Evolutionary conservation across 1,140 invertebrate species (phyloP).

Genomic region (Zaprionus camerounensis): DNA sequence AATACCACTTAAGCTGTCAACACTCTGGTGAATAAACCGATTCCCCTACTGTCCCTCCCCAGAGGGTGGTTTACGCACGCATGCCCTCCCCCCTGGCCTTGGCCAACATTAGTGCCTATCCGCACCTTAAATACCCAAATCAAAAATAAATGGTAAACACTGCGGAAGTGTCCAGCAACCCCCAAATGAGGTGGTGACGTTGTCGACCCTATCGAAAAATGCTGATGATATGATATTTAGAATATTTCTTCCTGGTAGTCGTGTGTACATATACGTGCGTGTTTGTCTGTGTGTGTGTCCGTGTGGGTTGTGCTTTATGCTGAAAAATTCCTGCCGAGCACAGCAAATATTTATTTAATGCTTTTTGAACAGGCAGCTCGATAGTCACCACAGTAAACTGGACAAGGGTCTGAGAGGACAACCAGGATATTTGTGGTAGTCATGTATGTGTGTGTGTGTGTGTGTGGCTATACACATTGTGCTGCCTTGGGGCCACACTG

Average conservation of each 20-base stretch:
- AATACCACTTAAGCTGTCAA: conserved; percentile 80
- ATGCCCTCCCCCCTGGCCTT: conserved; percentile 18
- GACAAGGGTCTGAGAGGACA: conserved; percentile 20
- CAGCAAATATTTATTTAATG: conserved; percentile 82
- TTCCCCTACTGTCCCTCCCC: neutral
- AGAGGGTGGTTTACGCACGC: conserved; percentile 57
- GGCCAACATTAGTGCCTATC: conserved; percentile 57
- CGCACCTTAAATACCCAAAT: conserved; percentile 82
- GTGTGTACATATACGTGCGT: conserved; percentile 2
- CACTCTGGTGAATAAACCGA: conserved; percentile 49
- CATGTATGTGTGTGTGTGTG: neutral
- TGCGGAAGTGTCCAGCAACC: conserved; percentile 56
- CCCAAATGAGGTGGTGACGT: conserved; percentile 48
- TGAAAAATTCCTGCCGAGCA: conserved; percentile 79
- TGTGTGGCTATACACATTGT: neutral
- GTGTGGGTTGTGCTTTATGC: conserved; percentile 49
- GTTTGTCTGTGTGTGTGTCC: conserved; percentile 16
- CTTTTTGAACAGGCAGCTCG: conserved; percentile 56
- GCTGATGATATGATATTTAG: conserved; percentile 82
- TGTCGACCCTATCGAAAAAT: conserved; percentile 72
- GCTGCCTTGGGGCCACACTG: conserved; percentile 42
- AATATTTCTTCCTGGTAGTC: conserved; percentile 55
- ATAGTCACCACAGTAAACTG: conserved; percentile 44
- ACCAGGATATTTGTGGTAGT: neutral
- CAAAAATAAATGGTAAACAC: conserved; percentile 83